phyloP scores from a whole-genome alignment of 2,113 vertebrate species.

The Seriola aureovittata region DNA sequence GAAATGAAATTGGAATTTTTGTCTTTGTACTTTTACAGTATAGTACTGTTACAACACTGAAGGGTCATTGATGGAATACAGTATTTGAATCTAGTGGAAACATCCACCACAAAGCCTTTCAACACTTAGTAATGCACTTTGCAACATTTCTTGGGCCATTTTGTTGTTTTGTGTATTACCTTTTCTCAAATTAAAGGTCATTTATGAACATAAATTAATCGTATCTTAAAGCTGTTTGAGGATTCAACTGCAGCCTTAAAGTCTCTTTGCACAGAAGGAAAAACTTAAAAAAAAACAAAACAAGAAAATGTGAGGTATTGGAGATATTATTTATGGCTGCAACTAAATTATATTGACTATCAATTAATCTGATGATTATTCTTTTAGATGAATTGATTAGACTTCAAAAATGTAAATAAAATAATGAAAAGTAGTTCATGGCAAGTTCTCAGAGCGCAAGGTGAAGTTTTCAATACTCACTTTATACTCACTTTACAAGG shows the following conservation, averaged over 20 bases:
- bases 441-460: too few species aligned
- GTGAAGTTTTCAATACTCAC: not conserved
- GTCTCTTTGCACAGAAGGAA: not conserved
- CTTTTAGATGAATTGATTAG: too few species aligned
- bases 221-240: not conserved
- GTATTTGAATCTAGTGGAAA: conserved; percentile 22
- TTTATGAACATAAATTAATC: not conserved
- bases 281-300: not conserved
- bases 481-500: not conserved
- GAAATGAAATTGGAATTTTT: not conserved
- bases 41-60: not conserved
- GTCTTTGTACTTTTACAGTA: conserved; percentile 14
- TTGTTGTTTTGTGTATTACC: not conserved
- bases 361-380: too few species aligned
- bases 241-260: not conserved
- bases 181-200: not conserved
- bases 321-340: not conserved
- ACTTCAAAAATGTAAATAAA: not conserved
- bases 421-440: not conserved
- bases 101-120: conserved; percentile 45
- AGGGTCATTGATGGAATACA: conserved; percentile 48
- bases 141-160: not conserved
- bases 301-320: not conserved
- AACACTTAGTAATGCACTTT: not conserved
- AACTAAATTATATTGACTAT: not conserved